Percentiles rank a stretch among this genome's conserved stretches.
phyloP scores from a whole-genome alignment of 2,888 invertebrate genomes.

The Hirudinaria manillensis region DNA sequence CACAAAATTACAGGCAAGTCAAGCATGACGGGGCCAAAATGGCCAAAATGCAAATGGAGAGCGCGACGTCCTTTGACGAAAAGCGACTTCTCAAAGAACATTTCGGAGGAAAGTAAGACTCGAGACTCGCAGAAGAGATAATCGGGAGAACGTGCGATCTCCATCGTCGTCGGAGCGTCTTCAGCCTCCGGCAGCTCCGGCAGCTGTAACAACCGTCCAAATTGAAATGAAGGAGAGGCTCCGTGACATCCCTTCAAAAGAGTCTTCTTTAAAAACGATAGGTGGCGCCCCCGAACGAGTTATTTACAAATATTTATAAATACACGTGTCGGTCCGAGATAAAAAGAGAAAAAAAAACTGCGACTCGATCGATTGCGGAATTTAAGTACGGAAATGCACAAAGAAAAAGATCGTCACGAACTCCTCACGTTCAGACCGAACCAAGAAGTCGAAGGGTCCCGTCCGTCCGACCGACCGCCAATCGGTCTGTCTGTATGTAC shows the following conservation, averaged over 20 bases:
- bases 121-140: background rate
- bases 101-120: too few species aligned
- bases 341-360: background rate
- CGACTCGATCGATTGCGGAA: background rate
- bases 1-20: too few species aligned
- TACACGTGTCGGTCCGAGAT: slow-evolving; percentile 1
- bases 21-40: too few species aligned
- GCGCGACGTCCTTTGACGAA: background rate
- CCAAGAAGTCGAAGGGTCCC: background rate
- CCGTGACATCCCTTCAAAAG: too few species aligned
- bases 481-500: background rate
- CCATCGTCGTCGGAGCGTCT: too few species aligned
- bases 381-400: background rate
- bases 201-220: background rate
- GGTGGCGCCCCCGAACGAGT: background rate
- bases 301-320: slow-evolving; percentile 13
- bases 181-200: background rate
- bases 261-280: background rate
- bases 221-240: too few species aligned
- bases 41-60: slow-evolving; percentile 1
- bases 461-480: background rate
- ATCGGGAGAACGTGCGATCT: too few species aligned
- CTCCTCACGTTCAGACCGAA: background rate
- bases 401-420: background rate
- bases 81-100: background rate